phyloP scores from a whole-genome alignment of 2,888 invertebrate genomes.

The Eristalis tenax region DNA sequence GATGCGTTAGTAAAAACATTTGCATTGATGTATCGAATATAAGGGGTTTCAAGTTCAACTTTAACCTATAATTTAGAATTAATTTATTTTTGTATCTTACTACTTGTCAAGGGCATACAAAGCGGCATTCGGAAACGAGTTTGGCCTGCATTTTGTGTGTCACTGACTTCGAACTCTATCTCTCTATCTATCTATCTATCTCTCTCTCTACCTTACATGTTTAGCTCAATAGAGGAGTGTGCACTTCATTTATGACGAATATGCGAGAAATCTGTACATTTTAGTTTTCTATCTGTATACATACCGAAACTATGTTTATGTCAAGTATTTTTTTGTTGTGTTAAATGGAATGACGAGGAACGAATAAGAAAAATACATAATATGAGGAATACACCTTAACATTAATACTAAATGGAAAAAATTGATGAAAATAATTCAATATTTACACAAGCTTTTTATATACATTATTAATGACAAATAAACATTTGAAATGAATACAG shows the following conservation, averaged over 20 bases:
- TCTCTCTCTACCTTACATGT: background rate
- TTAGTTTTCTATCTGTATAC: background rate
- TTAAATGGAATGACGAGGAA: slow-evolving; percentile 52
- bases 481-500: slow-evolving; percentile 70
- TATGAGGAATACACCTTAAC: slow-evolving; percentile 51
- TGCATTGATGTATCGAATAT: slow-evolving; percentile 54
- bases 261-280: background rate
- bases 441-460: slow-evolving; percentile 76
- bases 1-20: slow-evolving; percentile 27
- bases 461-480: slow-evolving; percentile 73
- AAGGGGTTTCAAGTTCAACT: slow-evolving; percentile 68
- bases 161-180: background rate
- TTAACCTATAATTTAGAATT: slow-evolving; percentile 31
- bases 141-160: too few relatives aligned
- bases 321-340: slow-evolving; percentile 11
- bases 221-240: background rate
- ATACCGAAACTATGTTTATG: background rate
- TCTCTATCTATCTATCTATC: background rate
- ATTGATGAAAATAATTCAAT: slow-evolving; percentile 70
- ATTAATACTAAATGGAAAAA: slow-evolving; percentile 62
- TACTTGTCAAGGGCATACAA: background rate
- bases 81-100: background rate
- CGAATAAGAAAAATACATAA: slow-evolving; percentile 17
- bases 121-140: background rate
- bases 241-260: background rate